phyloP scores from a whole-genome alignment of 2,113 vertebrate species.

The Stigmatopora argus region DNA sequence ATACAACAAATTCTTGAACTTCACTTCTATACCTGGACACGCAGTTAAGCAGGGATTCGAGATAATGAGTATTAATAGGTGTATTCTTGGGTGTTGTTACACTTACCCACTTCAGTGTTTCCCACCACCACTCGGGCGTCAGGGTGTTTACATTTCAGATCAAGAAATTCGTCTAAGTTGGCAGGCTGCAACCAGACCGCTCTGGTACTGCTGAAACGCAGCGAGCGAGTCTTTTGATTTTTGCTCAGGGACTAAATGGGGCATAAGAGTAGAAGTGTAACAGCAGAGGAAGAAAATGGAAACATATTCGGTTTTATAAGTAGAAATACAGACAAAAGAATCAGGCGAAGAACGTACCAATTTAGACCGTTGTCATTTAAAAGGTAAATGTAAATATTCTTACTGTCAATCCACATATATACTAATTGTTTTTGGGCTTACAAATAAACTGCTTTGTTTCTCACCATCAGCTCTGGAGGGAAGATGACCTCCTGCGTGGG shows the following conservation, averaged over 20 bases:
- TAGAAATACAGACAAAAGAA: too few species aligned
- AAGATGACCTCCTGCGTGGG: constrained; percentile 94
- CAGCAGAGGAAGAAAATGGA: neutral
- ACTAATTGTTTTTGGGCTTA: too few species aligned
- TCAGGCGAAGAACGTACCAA: too few species aligned
- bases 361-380: too few species aligned
- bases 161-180: constrained; percentile 74
- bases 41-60: neutral
- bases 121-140: constrained; percentile 85
- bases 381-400: too few species aligned
- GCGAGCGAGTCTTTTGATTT: constrained; percentile 17
- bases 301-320: neutral
- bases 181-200: constrained; percentile 83
- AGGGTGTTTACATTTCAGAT: constrained; percentile 78
- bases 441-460: constrained; percentile 1
- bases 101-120: constrained; percentile 95
- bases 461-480: constrained; percentile 86
- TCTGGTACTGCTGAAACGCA: constrained; percentile 80
- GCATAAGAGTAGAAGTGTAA: neutral
- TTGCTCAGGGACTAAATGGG: constrained; percentile 69
- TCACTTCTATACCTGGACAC: constrained; percentile 80
- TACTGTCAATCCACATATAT: too few species aligned
- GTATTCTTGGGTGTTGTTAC: neutral
- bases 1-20: constrained; percentile 87
- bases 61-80: neutral